These are phyloP conservation scores for Anarrhichthys ocellatus DNA, from an alignment of 2,113 vertebrate species.

Conservation along the genomic window DNA sequence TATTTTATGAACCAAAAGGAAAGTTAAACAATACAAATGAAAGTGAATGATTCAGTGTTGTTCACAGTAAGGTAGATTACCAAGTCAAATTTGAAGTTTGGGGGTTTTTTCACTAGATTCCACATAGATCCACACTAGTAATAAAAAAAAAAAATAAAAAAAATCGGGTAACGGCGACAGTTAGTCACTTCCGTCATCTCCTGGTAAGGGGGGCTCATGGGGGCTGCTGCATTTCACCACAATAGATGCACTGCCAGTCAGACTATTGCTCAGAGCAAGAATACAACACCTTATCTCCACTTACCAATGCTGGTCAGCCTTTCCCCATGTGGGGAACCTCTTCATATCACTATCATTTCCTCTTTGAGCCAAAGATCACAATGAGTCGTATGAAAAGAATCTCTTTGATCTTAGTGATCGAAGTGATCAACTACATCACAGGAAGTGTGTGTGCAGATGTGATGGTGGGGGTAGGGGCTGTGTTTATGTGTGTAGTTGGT, in stretches of 20 bases:
- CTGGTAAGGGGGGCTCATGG: background rate
- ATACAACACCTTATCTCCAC: too few species aligned
- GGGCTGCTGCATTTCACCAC: background rate
- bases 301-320: background rate
- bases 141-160: background rate
- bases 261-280: background rate
- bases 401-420: background rate
- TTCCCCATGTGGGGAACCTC: background rate
- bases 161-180: background rate
- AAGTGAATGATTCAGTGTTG: background rate
- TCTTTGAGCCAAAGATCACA: too few species aligned
- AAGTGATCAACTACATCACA: background rate
- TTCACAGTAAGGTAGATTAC: background rate
- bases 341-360: background rate
- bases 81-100: background rate
- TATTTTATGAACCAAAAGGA: background rate
- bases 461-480: fast-evolving
- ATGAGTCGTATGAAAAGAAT: background rate
- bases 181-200: background rate
- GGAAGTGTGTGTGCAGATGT: background rate
- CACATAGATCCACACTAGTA: background rate
- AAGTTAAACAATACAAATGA: background rate
- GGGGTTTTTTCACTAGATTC: background rate
- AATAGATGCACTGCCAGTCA: background rate
- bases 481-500: background rate